Percentiles rank a stretch among this genome's conserved stretches.
These are phyloP conservation scores for Leptoclinus maculatus DNA, from an alignment of 2,797 vertebrate genomes.

Conservation along the genomic window DNA sequence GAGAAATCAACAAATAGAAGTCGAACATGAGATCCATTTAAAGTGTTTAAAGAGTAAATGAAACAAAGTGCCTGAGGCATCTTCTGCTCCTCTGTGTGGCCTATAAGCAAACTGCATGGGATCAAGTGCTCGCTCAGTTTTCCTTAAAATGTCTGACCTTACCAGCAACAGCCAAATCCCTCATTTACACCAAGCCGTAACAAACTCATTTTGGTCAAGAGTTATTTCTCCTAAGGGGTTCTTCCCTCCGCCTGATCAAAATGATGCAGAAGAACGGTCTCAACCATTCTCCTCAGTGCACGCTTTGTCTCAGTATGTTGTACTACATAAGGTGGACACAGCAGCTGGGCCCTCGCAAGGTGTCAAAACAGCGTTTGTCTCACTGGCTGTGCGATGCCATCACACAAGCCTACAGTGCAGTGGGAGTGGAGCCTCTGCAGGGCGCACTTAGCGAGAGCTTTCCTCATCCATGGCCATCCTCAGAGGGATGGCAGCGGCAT, in stretches of 20 bases:
- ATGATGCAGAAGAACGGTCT: background rate
- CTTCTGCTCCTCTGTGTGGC: too few relatives aligned
- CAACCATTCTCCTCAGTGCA: background rate
- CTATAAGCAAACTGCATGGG: too few relatives aligned
- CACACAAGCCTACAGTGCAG: background rate
- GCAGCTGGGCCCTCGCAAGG: too few relatives aligned
- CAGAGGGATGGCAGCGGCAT: background rate
- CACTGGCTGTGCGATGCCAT: background rate
- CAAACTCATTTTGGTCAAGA: background rate
- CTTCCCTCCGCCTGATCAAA: background rate
- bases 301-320: background rate
- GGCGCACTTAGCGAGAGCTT: background rate
- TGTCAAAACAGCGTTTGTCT: too few relatives aligned
- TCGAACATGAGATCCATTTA: too few relatives aligned
- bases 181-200: background rate
- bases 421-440: background rate
- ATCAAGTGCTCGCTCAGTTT: too few relatives aligned
- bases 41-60: too few relatives aligned
- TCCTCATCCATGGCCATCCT: background rate
- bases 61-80: too few relatives aligned
- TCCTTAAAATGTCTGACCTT: too few relatives aligned
- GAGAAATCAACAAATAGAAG: too few relatives aligned
- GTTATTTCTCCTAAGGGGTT: background rate
- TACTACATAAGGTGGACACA: too few relatives aligned
- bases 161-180: background rate